Conservation (phyloP, 2,113 vertebrate species). For the Dunckerocampus dactyliophorus region DNA sequence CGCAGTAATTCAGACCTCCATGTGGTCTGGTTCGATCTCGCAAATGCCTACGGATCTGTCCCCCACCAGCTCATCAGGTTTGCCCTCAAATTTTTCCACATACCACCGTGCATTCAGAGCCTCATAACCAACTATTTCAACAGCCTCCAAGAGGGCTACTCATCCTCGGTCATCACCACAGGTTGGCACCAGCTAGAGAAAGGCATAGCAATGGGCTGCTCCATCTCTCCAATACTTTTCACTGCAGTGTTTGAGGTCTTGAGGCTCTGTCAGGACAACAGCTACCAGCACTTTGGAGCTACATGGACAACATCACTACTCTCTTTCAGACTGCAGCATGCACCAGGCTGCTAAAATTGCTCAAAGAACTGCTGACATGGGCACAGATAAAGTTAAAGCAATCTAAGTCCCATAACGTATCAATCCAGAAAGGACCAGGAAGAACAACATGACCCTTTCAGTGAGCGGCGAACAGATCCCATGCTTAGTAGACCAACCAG, state of each 20-base stretch:
- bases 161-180: neutral
- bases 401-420: conserved; percentile 15
- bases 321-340: neutral
- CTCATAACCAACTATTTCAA: neutral
- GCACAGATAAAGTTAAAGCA: conserved; percentile 6
- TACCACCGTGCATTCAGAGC: too few species aligned
- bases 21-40: too few species aligned
- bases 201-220: neutral
- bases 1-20: too few species aligned
- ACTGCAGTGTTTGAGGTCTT: neutral
- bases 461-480: conserved; percentile 6
- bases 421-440: conserved; percentile 7
- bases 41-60: too few species aligned
- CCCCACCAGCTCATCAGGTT: too few species aligned
- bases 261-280: neutral
- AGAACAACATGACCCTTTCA: conserved; percentile 2
- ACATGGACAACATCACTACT: neutral
- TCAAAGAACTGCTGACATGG: conserved; percentile 2
- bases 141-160: neutral
- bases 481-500: neutral
- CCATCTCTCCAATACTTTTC: neutral
- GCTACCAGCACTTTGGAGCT: neutral
- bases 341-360: neutral
- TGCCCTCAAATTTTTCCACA: too few species aligned
- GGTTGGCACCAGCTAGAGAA: neutral